Evolutionary conservation across 2,888 invertebrate genomes (phyloP).

Genomic region (Camponotus fellah): DNA sequence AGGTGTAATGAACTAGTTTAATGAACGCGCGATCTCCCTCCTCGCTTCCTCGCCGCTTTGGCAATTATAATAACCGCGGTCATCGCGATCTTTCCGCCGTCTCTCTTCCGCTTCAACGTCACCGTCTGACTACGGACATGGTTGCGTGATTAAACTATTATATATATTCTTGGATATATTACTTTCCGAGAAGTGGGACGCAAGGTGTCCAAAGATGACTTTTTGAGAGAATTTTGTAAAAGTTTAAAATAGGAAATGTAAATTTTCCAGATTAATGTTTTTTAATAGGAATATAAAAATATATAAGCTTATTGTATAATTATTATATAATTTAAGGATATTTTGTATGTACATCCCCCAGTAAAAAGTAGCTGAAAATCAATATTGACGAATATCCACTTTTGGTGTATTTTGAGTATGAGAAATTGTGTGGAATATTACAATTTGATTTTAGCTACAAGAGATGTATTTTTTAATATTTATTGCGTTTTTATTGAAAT

Average conservation of each 20-base stretch:
- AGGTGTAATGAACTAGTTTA: constrained; percentile 77
- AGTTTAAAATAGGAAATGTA: background rate
- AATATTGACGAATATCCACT: too few species aligned
- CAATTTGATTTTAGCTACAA: too few species aligned
- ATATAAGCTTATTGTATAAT: background rate
- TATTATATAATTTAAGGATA: background rate
- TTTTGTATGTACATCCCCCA: too few species aligned
- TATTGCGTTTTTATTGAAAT: too few species aligned
- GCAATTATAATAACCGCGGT: constrained; percentile 75
- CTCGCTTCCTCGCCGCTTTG: constrained; percentile 62
- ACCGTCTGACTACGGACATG: constrained; percentile 4
- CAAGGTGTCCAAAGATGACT: background rate
- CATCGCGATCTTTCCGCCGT: constrained; percentile 69
- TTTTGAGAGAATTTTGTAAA: background rate
- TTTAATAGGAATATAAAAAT: background rate
- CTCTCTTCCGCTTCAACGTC: constrained; percentile 66
- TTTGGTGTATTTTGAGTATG: too few species aligned
- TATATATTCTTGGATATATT: constrained; percentile 22
- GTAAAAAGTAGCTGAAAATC: too few species aligned
- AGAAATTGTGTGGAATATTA: too few species aligned
- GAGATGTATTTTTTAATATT: too few species aligned
- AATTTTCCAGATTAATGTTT: background rate
- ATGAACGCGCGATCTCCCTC: constrained; percentile 67
- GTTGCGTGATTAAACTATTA: background rate
- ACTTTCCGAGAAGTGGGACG: background rate